phyloP scores from a whole-genome alignment of 2,113 vertebrate species.

The Periophthalmus modestus region DNA sequence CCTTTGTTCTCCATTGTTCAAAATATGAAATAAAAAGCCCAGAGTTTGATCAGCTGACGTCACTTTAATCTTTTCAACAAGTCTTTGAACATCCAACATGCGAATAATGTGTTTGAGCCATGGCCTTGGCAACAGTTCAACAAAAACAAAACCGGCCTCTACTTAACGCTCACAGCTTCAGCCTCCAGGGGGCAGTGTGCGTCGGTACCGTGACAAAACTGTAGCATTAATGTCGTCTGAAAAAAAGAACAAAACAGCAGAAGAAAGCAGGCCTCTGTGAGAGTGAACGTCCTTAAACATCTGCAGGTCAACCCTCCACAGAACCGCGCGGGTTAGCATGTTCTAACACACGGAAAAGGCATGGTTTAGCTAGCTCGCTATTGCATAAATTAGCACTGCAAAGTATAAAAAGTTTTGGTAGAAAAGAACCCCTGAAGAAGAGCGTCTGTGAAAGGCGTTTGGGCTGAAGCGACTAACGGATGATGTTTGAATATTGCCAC shows the following conservation, averaged over 20 bases:
- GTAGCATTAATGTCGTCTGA: not conserved
- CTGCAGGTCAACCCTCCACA: not conserved
- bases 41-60: not conserved
- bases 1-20: not conserved
- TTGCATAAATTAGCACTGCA: conserved; percentile 36
- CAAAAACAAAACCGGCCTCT: not conserved
- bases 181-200: not conserved
- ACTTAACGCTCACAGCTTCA: not conserved
- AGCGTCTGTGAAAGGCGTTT: conserved; percentile 2
- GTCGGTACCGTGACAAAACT: not conserved
- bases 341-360: conserved; percentile 10
- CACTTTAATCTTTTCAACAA: conserved; percentile 12
- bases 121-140: not conserved
- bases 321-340: not conserved
- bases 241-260: not conserved
- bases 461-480: conserved; percentile 1
- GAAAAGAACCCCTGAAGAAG: conserved; percentile 10
- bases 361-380: not conserved
- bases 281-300: not conserved
- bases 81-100: conserved; percentile 13
- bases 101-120: conserved; percentile 5
- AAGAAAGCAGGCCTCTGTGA: conserved; percentile 8
- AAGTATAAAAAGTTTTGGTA: conserved; percentile 31
- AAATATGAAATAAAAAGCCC: not conserved
- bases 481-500: conserved; percentile 3